Evolutionary conservation across 1,140 invertebrate species (phyloP), one percentile per base, ranked within the genome.

Genomic region (Atta texana): DNA sequence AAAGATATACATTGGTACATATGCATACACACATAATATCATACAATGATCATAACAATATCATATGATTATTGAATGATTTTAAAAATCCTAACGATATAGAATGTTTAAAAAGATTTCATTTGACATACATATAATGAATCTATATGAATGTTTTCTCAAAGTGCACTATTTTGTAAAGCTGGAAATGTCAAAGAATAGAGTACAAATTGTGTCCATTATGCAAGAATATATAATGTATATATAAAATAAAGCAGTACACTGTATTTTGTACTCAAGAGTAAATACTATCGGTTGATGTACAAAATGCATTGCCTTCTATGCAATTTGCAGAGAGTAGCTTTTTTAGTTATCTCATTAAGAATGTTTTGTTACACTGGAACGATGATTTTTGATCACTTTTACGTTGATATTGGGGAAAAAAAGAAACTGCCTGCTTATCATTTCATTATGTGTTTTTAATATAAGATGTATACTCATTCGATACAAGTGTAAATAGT

Each of bases 151-250:
- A 53, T 18, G 31, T 68, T 34, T 80, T 39, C 28, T 28, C n/a
- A 34, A 53, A 78, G 28, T 63, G 57, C 28, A 80, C 63, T 80
- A 80, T 68, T 80, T 80, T 80, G 49, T 68, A 8, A 39, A 61
- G 44, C 28, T 80, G 69, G 12, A 53, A 90, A 57, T 69, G 87
- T 89, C 75, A 72, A 89, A 71, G 80, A 89, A 85, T 75, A 87
- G 85, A 90, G 88, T 90, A 90, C 89, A 90, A 90, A 88, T 85
- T 88, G 66, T 88, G 86, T 90, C 88, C 71, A 90, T 90, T 88
- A 89, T 28, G 59, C 69, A 75, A 53, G 28, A 80, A 89, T 53
- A 71, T 59, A 88, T 31, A 57, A 86, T 90, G 86, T 90, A 90
- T 21, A 90, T 90, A 89, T 53, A 75, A 63, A 66, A 66, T n/a